Percentiles rank a stretch among this genome's conserved stretches.
phyloP scores from a whole-genome alignment of 2,888 invertebrate species.

The Lydus trimaculatus region DNA sequence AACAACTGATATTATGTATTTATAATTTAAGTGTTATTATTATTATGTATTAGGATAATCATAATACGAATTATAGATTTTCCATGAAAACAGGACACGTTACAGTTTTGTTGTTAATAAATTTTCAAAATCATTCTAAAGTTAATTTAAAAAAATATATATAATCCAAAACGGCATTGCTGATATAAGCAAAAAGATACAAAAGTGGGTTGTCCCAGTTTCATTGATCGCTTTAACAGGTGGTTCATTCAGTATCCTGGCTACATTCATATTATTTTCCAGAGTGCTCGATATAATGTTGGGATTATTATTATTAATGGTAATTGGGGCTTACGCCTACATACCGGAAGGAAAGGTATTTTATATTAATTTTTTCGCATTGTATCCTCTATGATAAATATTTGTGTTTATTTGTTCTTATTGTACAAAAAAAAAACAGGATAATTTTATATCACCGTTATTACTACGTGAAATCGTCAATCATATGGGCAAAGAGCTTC shows the following conservation, averaged over 20 bases:
- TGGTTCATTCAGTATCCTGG: constrained; percentile 38
- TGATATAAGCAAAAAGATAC: no score
- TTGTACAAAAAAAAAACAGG: constrained; percentile 38
- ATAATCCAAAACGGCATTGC: no score
- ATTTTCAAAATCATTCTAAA: neutral
- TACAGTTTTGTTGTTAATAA: neutral
- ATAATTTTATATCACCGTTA: constrained; percentile 69
- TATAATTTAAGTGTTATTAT: no score
- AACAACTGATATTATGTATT: no score
- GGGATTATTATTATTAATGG: constrained; percentile 40
- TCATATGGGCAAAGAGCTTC: constrained; percentile 78
- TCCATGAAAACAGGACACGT: constrained; percentile 4
- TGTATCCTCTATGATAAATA: neutral
- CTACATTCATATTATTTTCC: constrained; percentile 31
- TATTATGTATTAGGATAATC: neutral
- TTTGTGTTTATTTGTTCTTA: neutral
- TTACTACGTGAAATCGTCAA: constrained; percentile 79
- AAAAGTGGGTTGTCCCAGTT: constrained; percentile 12
- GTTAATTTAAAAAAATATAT: no score
- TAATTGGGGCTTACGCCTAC: constrained; percentile 52
- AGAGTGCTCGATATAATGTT: constrained; percentile 35
- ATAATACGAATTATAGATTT: no score
- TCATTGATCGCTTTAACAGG: constrained; percentile 37
- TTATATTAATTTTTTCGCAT: neutral
- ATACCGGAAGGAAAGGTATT: constrained; percentile 57